Conservation (phyloP, 1,140 invertebrate species). For the Nasonia giraulti region DNA sequence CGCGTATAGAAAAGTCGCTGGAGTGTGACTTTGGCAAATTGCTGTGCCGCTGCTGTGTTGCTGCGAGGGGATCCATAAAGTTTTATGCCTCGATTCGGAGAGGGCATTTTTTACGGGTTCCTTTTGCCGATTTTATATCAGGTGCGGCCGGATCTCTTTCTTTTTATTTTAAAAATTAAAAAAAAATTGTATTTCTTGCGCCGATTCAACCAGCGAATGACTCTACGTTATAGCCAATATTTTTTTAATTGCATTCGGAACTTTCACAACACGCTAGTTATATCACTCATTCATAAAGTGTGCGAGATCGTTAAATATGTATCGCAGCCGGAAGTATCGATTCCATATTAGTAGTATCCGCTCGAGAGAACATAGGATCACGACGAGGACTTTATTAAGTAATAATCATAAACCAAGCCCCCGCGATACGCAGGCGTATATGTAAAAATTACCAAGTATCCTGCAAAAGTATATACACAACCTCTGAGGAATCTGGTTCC, state of each 20-base stretch:
- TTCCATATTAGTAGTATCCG: not conserved
- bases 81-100: slow-evolving; percentile 35
- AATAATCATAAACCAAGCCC: not conserved
- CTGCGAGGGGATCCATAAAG: slow-evolving; percentile 14
- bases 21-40: slow-evolving; percentile 51
- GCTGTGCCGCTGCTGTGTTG: not conserved
- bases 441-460: no score
- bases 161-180: not conserved
- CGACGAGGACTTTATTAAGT: not conserved
- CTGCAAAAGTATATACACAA: no score
- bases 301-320: not conserved
- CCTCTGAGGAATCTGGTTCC: no score
- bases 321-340: not conserved
- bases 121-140: not conserved
- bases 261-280: not conserved
- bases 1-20: slow-evolving; percentile 30
- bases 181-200: no score
- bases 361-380: not conserved
- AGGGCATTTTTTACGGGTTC: not conserved
- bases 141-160: not conserved
- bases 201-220: no score
- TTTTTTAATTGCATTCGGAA: no score
- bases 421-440: no score
- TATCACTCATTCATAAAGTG: not conserved
- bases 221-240: no score